Evolutionary conservation across 2,113 vertebrate genomes (phyloP).

Genomic region (Zosterops borbonicus): DNA sequence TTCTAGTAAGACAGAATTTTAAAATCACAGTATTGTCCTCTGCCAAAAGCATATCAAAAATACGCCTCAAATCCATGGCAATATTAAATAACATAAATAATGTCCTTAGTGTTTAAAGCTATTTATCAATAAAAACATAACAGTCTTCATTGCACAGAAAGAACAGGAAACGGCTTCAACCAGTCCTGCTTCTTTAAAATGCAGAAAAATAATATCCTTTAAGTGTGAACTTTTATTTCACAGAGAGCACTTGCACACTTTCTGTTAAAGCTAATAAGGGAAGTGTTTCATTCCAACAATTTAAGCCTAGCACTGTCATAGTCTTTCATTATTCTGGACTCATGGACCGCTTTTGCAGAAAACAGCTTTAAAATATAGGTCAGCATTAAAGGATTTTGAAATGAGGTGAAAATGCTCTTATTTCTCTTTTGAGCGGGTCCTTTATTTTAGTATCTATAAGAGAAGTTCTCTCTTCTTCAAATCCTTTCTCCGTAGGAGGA

Average conservation of each 20-base stretch:
- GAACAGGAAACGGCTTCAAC: background rate
- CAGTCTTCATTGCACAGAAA: background rate
- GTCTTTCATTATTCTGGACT: slow-evolving; percentile 6
- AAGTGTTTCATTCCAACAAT: background rate
- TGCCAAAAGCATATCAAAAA: slow-evolving; percentile 5
- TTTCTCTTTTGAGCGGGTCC: background rate
- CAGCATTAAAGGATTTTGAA: slow-evolving; percentile 33
- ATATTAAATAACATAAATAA: background rate
- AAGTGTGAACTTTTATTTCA: background rate
- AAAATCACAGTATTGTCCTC: background rate
- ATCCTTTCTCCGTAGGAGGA: slow-evolving; percentile 19
- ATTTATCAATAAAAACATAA: background rate
- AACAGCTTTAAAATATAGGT: slow-evolving; percentile 13
- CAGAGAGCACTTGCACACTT: background rate
- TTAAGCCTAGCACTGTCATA: background rate
- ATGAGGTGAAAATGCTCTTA: background rate
- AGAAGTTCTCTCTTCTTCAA: slow-evolving; percentile 3
- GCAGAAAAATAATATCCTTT: background rate
- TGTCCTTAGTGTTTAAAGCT: background rate
- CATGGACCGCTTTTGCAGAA: background rate
- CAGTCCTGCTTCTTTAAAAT: background rate
- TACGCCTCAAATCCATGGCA: background rate
- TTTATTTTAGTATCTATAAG: slow-evolving; percentile 5
- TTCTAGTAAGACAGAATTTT: background rate
- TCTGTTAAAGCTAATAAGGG: background rate